These are phyloP conservation scores for Felis catus DNA, from an alignment of 2,113 vertebrate genomes.

Conservation along the genomic window F.catus_Fca126_mat1.0 CM031414.1:100177501-100178000, in stretches of 20 bases:
- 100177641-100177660: neutral
- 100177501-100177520: neutral
- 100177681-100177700: neutral
- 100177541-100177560: neutral
- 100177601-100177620: neutral
- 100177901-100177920: neutral
- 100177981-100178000: neutral
- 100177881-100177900: neutral
- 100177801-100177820: neutral
- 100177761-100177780: neutral
- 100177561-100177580: neutral
- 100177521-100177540: neutral
- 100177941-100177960: neutral
- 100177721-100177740: neutral
- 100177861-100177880: neutral
- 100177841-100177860: neutral
- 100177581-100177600: neutral
- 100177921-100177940: neutral
- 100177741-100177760: neutral
- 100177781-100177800: no score
- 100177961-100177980: neutral
- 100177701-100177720: neutral
- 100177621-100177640: neutral
- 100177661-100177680: neutral
- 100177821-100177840: neutral